A percentile compares a stretch with the other conserved stretches of the same genome.
phyloP scores from a whole-genome alignment of 2,113 vertebrate species.

The Aldabrachelys gigantea region DNA sequence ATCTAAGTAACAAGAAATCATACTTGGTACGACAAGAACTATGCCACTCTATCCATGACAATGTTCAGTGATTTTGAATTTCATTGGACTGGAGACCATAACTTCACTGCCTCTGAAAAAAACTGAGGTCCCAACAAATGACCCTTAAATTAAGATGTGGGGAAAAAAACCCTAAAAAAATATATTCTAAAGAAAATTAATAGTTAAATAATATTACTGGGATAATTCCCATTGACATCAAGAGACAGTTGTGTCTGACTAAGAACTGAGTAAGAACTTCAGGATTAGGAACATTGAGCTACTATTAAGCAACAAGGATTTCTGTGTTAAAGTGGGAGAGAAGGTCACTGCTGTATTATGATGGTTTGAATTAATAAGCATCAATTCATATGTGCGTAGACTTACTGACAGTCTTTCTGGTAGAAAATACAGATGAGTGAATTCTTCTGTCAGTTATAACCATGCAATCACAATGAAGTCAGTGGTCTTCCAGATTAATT shows the following conservation, averaged over 20 bases:
- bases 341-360: background rate
- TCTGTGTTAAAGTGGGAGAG: background rate
- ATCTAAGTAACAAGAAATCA: background rate
- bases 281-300: background rate
- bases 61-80: background rate
- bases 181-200: background rate
- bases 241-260: background rate
- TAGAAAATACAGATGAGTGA: background rate
- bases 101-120: background rate
- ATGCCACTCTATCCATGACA: background rate
- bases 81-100: background rate
- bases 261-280: background rate
- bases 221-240: background rate
- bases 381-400: background rate
- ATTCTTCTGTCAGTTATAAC: background rate
- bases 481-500: background rate
- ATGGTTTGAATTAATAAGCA: background rate
- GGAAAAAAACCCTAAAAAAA: background rate
- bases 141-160: background rate
- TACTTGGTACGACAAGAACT: background rate
- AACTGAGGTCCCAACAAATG: background rate
- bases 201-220: background rate
- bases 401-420: background rate
- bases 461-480: background rate
- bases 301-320: background rate